Conservation (phyloP, 2,888 invertebrate genomes). For the Stenchaetothrips biformis region DNA sequence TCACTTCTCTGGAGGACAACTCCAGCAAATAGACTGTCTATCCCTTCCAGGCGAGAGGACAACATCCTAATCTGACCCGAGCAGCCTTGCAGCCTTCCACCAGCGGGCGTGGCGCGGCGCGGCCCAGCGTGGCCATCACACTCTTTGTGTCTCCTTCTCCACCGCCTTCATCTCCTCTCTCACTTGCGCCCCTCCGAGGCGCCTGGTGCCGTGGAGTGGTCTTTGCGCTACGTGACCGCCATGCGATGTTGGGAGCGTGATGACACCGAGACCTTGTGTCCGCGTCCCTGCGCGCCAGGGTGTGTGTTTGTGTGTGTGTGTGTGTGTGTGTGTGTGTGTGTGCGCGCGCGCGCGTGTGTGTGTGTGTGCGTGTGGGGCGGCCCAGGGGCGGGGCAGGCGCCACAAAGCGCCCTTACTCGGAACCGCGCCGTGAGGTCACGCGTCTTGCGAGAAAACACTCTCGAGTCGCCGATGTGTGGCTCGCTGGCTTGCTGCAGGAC, state of each 20-base stretch:
- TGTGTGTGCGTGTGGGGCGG: neutral
- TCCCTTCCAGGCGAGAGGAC: constrained; percentile 21
- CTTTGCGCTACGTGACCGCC: neutral
- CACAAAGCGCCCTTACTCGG: too few species aligned
- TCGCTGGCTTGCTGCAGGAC: too few species aligned
- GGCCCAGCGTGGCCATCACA: neutral
- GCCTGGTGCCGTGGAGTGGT: neutral
- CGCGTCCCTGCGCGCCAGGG: neutral
- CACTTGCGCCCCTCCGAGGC: neutral
- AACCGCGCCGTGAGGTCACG: too few species aligned
- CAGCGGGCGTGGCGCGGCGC: neutral
- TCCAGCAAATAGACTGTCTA: constrained; percentile 17
- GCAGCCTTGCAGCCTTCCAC: neutral
- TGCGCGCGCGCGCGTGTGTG: too few species aligned
- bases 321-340: neutral
- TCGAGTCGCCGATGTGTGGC: too few species aligned
- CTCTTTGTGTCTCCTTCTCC: neutral
- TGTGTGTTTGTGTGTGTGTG: neutral
- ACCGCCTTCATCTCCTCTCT: neutral
- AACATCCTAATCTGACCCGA: constrained; percentile 8
- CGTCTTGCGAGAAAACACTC: too few species aligned
- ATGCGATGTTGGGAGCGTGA: neutral
- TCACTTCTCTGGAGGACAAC: constrained; percentile 10
- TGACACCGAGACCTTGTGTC: constrained; percentile 20
- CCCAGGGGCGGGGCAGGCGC: neutral